Evolutionary conservation across 2,113 vertebrate genomes (phyloP), one percentile per base, ranked within the genome.

Genomic region (Cettia cetti): DNA sequence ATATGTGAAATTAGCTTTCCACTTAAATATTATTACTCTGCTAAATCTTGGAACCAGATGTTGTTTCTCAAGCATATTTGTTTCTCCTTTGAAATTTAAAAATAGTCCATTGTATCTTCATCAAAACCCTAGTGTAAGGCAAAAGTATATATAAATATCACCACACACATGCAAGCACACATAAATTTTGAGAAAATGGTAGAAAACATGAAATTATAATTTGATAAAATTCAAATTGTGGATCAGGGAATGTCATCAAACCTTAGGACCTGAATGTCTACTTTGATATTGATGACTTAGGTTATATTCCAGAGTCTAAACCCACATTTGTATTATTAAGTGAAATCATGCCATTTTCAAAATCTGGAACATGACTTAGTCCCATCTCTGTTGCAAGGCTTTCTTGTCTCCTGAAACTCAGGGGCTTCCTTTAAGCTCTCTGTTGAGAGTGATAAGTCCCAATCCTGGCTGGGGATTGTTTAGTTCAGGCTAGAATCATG

Each of bases 391-490:
- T 17, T 30, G 3, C 68, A 56, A 64, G 35, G 11, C 3, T 56
- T 28, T 79, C n/a, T 60, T 70, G 53, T 4, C 7, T 17, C 4
- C 14, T 0, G 2, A 50, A 90, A 40, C 9, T 24, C 0, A 0
- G 8, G 70, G 23, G 7, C 19, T 88, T 82, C 11, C 22, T 53
- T 88, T 69, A 76, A 86, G 44, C 8, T 76, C 11, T 50, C 19
- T 45, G 2, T n/a, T 69, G 42, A 65, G 54, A 70, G 11, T 33
- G 4, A 1, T 31, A 44, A 60, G 3, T 40, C 24, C 11, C 30
- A 76, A 64, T 3, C 23, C 7, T 31, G 21, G 1, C 12, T 63
- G 66, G 31, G 33, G 77, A 53, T 83, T 44, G 5, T 69, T 83
- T 52, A 31, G 3, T 28, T 89, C n/a, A 59, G 45, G 14, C 5